Base-by-base conservation (phyloP, 2,113 vertebrate genomes). In the Aegotheles bennettii region DNA sequence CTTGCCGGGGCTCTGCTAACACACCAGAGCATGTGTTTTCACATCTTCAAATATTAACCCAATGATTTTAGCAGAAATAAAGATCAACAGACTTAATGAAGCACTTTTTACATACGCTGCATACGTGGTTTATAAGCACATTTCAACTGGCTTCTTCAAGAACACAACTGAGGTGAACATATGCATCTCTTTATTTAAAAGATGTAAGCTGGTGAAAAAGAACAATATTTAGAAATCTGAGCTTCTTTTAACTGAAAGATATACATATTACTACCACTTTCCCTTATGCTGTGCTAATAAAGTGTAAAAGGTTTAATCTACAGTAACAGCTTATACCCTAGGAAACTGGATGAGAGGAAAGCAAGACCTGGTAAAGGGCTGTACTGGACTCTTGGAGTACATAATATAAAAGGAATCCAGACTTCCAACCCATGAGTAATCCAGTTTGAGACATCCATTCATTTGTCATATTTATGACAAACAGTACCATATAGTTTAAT, bases 391-490 rank as follows among this genome's bases (percentile, higher is more conserved):
- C 17, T n/a, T 43, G 24, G 38, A 92, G 33, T 38, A 61, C 33
- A 8, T n/a, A 63, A 71, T n/a, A 33, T 38, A 82, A 89, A 90
- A 89, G 40, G 89, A 78, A 93, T 25, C 29, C 65, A 24, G 28
- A 63, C 78, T 95, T 95, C 73, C 87, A 63, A 29, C 19, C 8
- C 12, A 40, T 51, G 18, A 50, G 16, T 31, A 25, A 7, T 3
- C 13, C 5, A 38, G 33, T 17, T 40, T 33, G n/a, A 83, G 79
- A 25, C n/a, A 83, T 35, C 19, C 38, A 35, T 8, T 16, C 35
- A 26, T 59, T 54, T 36, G n/a, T 31, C 59, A 2, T 20, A n/a
- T 20, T 82, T 36, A 91, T 17, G 19, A 54, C 42, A 63, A 67
- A 40, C 2, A 74, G 29, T 4, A 43, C 9, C 71, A 83, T 1